Percentiles rank a stretch among this genome's conserved stretches.
Evolutionary conservation across 2,888 invertebrate genomes (phyloP).

Genomic region (Coenonympha arcania): DNA sequence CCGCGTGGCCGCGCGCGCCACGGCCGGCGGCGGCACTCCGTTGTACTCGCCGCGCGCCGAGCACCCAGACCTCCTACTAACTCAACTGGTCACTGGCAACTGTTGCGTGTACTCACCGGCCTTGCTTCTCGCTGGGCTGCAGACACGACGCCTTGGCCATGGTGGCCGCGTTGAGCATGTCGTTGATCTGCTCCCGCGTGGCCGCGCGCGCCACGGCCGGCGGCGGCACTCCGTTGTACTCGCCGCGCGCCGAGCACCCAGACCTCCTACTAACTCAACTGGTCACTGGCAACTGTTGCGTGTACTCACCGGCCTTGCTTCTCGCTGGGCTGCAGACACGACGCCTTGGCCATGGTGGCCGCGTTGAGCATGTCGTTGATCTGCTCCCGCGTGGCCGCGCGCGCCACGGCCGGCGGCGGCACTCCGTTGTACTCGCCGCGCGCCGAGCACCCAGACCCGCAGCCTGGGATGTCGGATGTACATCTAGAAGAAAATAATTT

Average conservation of each 20-base stretch:
- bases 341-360: constrained; percentile 75
- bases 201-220: constrained; percentile 77
- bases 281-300: neutral
- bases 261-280: no score
- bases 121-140: constrained; percentile 47
- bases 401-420: constrained; percentile 78
- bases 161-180: constrained; percentile 80
- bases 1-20: constrained; percentile 75
- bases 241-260: constrained; percentile 82
- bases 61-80: constrained; percentile 87
- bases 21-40: constrained; percentile 82
- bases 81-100: no score
- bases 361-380: constrained; percentile 83
- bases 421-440: constrained; percentile 84
- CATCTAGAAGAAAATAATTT: constrained; percentile 56
- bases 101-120: constrained; percentile 39
- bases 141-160: constrained; percentile 68
- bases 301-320: constrained; percentile 50
- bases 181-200: constrained; percentile 77
- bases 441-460: constrained; percentile 82
- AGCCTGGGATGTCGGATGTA: constrained; percentile 66
- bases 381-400: constrained; percentile 76
- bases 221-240: constrained; percentile 84
- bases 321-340: constrained; percentile 37
- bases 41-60: constrained; percentile 79